Evolutionary conservation across 30 jellyfish, hydroid and myxozoan species (phyloP).

Genomic region (Aurelia sp.): DNA sequence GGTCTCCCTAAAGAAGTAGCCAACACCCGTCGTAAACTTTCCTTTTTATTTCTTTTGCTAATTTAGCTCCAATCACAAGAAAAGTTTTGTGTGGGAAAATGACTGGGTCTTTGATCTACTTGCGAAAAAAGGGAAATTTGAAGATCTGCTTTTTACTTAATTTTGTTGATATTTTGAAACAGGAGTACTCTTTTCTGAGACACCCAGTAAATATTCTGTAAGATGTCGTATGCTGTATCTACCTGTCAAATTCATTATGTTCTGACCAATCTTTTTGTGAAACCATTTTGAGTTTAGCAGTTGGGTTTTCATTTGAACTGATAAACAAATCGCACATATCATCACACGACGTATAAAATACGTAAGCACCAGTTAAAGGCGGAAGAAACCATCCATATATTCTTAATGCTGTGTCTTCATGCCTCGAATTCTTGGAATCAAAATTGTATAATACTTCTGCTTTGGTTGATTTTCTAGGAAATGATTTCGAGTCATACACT

Average conservation of each 20-base stretch:
- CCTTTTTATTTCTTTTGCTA: too few species aligned
- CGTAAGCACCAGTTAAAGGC: slow-evolving; percentile 92
- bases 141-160: too few species aligned
- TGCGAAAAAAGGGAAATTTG: too few species aligned
- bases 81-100: too few species aligned
- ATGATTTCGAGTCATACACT: slow-evolving; percentile 69
- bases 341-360: slow-evolving; percentile 93
- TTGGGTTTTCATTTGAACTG: slow-evolving; percentile 91
- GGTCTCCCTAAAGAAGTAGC: too few species aligned
- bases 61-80: too few species aligned
- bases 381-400: slow-evolving; percentile 95
- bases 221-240: not conserved
- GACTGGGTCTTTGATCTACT: too few species aligned
- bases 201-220: too few species aligned
- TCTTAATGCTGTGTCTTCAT: slow-evolving; percentile 81
- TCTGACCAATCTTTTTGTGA: slow-evolving; percentile 97
- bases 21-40: too few species aligned
- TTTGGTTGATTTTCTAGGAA: slow-evolving; percentile 82
- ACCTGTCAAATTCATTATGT: slow-evolving; percentile 97
- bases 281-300: slow-evolving; percentile 77
- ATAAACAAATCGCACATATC: slow-evolving; percentile 90
- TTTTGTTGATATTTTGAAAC: too few species aligned
- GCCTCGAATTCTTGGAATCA: slow-evolving; percentile 75
- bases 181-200: too few species aligned
- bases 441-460: slow-evolving; percentile 81